Evolutionary conservation across 2,797 vertebrate species (phyloP), one percentile per base, ranked within the genome.

Genomic region (Mus spretus): DNA sequence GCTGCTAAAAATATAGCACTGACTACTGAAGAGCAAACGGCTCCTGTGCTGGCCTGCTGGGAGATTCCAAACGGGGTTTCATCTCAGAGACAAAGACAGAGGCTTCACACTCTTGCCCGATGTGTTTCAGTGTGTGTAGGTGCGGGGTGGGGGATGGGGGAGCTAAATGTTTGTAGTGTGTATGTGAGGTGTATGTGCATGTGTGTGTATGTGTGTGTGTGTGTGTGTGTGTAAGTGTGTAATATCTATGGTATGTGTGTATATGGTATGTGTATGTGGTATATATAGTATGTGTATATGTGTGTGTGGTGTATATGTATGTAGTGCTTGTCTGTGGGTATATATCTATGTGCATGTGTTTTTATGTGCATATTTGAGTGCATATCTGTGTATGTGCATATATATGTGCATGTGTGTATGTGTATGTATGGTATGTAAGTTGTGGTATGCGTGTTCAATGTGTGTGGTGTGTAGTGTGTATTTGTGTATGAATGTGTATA

Each of bases 1-100:
- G 96, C 96, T 98, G 93, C 98, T 98, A 98, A 98, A 98, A 98
- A 97, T 97, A 96, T 0, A 97, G 97, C 93, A 83, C 96, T 97
- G 97, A 96, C 97, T 97, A 98, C 97, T 97, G 98, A 98, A 98
- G 98, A 98, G 97, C 95, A 90, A 97, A 98, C 95, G 96, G 97
- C 97, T 98, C 97, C 94, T 97, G 92, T 95, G 97, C 98, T 97
- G 97, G 97, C 96, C 96, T 98, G 97, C 95, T 61, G 96, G 98
- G 98, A 98, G 98, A 98, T 84, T 93, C 90, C 95, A 98, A 97
- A 98, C 90, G 91, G 97, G 97, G 92, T 98, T 96, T 95, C 92
- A 97, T 90, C 70, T 96, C 50, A 50, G 50, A 97, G 97, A 90
- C 92, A 96, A 85, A 96, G 97, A 97, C 77, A 81, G 94, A 11